These are phyloP conservation scores for Rhinichthys klamathensis DNA, from an alignment of 2,113 vertebrate genomes.

Conservation along the genomic window DNA sequence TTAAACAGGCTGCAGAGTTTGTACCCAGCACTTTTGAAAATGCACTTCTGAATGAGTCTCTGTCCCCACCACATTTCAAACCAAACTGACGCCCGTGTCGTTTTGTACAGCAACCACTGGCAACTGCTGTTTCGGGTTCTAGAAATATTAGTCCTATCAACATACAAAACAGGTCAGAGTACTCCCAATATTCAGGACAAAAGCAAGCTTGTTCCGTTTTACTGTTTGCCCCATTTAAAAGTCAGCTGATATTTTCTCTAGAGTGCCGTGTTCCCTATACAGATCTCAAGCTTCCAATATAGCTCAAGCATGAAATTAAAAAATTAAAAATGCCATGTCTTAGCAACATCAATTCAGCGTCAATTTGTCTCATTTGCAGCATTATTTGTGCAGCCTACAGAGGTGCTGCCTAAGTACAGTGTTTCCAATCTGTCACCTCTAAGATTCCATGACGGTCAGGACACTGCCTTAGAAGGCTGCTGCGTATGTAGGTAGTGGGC, in stretches of 20 bases:
- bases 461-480: neutral
- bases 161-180: conserved; percentile 67
- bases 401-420: neutral
- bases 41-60: too few relatives aligned
- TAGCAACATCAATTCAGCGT: neutral
- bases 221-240: conserved; percentile 65
- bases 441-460: neutral
- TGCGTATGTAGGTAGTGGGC: neutral
- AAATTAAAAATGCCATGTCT: conserved; percentile 28
- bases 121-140: conserved; percentile 40
- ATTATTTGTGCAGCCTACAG: neutral
- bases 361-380: neutral
- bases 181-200: conserved; percentile 65
- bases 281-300: conserved; percentile 59
- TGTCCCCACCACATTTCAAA: too few relatives aligned
- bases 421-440: neutral
- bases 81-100: too few relatives aligned
- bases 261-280: conserved; percentile 41
- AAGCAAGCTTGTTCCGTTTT: conserved; percentile 59
- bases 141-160: conserved; percentile 63
- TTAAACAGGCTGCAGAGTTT: too few relatives aligned
- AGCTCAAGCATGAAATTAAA: conserved; percentile 10
- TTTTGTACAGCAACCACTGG: neutral
- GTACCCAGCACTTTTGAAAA: too few relatives aligned
- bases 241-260: conserved; percentile 68